Conservation (phyloP, 2,888 invertebrate species). For the Parnassius glacialis region DNA sequence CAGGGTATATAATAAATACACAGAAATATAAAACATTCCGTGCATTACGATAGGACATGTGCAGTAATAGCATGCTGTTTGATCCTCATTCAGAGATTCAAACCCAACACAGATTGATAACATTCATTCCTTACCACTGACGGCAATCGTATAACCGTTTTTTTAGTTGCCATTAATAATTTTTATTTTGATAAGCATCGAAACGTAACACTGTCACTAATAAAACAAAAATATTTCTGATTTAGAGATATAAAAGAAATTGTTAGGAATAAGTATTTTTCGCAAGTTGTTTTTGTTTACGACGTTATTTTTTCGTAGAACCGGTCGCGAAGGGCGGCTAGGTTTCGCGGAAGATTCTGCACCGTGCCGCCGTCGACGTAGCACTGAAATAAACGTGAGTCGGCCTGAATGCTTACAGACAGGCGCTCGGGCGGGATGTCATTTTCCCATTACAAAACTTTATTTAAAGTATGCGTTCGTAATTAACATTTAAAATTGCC, state of each 20-base stretch:
- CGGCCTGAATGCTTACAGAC: conserved; percentile 9
- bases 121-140: conserved; percentile 67
- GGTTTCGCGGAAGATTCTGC: conserved; percentile 16
- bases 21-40: conserved; percentile 19
- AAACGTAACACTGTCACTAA: conserved; percentile 16
- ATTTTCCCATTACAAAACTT: conserved; percentile 7
- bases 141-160: conserved; percentile 74
- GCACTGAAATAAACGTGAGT: conserved; percentile 23
- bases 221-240: too few species aligned
- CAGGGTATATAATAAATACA: conserved; percentile 12
- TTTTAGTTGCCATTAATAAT: conserved; percentile 60
- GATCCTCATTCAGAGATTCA: conserved; percentile 29
- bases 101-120: conserved; percentile 21
- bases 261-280: neutral
- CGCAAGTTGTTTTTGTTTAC: conserved; percentile 16
- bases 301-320: conserved; percentile 12
- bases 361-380: conserved; percentile 23
- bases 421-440: conserved; percentile 1
- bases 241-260: too few species aligned
- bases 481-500: neutral
- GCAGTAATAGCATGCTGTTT: neutral
- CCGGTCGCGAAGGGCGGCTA: conserved; percentile 5
- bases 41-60: conserved; percentile 12
- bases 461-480: neutral
- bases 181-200: neutral